Percentiles rank a stretch among this genome's conserved stretches.
These are phyloP conservation scores for Stomorhina lunata DNA, from an alignment of 2,888 invertebrate species.

Conservation along the genomic window DNA sequence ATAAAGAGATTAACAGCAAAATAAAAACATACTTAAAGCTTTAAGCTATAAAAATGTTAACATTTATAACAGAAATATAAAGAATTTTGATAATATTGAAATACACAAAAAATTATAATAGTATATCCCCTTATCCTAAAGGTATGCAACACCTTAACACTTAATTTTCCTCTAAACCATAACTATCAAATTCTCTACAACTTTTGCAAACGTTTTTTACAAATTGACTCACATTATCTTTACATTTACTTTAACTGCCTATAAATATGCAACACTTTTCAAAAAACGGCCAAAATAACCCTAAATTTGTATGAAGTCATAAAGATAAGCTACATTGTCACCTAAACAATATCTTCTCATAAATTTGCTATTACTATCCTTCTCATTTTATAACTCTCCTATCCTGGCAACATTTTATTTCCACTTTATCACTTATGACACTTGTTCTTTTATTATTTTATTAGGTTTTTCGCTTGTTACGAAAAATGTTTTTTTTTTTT, in stretches of 20 bases:
- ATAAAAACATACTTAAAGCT: not conserved
- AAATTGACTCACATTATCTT: too few relatives aligned
- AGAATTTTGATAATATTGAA: too few relatives aligned
- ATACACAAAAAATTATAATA: too few relatives aligned
- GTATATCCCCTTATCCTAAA: too few relatives aligned
- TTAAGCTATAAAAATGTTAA: too few relatives aligned
- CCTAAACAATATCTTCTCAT: not conserved
- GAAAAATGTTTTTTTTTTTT: not conserved
- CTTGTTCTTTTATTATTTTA: constrained; percentile 3
- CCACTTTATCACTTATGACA: constrained; percentile 5
- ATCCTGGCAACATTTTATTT: not conserved
- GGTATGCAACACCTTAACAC: not conserved
- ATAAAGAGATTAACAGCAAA: constrained; percentile 14
- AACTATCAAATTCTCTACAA: too few relatives aligned
- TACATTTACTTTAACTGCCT: too few relatives aligned
- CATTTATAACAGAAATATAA: too few relatives aligned
- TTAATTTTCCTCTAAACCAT: too few relatives aligned
- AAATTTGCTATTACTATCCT: not conserved
- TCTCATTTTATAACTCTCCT: not conserved
- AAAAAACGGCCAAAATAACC: not conserved
- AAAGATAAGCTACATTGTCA: too few relatives aligned
- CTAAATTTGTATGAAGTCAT: not conserved
- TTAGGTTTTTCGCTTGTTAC: not conserved
- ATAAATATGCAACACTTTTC: not conserved
- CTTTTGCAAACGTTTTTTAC: too few relatives aligned